Evolutionary conservation across 2,888 invertebrate genomes (phyloP).

Genomic region (Tenthredo amoena): DNA sequence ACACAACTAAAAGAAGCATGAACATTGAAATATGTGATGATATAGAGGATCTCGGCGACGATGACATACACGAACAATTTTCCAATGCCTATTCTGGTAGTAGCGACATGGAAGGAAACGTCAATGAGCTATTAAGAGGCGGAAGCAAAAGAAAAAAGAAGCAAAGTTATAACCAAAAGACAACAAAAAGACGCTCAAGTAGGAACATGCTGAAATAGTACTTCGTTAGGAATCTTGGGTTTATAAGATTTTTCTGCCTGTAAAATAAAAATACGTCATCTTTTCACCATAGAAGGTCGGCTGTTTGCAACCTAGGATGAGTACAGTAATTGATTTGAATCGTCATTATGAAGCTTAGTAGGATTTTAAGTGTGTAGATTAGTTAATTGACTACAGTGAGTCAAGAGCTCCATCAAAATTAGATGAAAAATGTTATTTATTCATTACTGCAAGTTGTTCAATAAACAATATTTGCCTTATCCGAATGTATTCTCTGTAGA

Average conservation of each 20-base stretch:
- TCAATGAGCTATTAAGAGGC: not conserved
- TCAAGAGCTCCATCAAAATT: not conserved
- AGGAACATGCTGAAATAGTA: not conserved
- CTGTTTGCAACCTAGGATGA: not conserved
- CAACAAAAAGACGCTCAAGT: slow-evolving; percentile 9
- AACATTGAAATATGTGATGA: not conserved
- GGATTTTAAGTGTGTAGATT: slow-evolving; percentile 2
- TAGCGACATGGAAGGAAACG: slow-evolving; percentile 13
- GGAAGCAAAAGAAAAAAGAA: not conserved
- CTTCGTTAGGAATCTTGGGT: not conserved
- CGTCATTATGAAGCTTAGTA: not conserved
- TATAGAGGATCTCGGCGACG: not conserved
- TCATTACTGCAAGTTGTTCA: slow-evolving; percentile 10
- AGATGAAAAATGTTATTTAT: slow-evolving; percentile 5
- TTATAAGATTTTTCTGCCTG: not conserved
- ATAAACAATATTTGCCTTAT: not conserved
- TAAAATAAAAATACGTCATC: not conserved
- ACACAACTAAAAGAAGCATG: not conserved
- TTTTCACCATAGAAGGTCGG: not conserved
- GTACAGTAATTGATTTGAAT: not conserved
- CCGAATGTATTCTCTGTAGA: not conserved
- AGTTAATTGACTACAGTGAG: slow-evolving; percentile 2
- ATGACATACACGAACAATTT: not conserved
- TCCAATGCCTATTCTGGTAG: not conserved
- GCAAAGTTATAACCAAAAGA: not conserved